phyloP scores from a whole-genome alignment of 2,113 vertebrate genomes.

The Chamaea fasciata region DNA sequence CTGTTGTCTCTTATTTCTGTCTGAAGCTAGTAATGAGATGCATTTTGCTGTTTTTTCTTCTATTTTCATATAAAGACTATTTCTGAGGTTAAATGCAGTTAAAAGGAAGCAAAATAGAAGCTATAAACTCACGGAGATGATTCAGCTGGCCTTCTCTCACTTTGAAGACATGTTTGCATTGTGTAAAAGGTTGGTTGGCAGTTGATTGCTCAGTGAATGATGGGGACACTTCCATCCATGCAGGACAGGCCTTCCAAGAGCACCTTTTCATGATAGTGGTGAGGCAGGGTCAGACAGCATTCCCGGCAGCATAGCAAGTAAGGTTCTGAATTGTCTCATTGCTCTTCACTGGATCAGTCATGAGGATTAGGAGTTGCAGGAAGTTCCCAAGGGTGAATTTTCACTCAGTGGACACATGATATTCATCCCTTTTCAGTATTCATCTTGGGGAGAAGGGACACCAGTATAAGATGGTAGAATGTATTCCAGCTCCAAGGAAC shows the following conservation, averaged over 20 bases:
- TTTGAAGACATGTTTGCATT: background rate
- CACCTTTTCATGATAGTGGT: background rate
- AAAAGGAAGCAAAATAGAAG: background rate
- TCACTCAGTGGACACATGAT: background rate
- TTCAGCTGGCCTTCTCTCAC: background rate
- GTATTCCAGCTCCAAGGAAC: background rate
- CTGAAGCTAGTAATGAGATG: background rate
- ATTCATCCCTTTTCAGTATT: background rate
- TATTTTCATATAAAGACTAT: background rate
- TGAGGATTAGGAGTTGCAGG: background rate
- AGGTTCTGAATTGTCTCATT: background rate
- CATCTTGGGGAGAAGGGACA: background rate
- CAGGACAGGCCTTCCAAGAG: background rate
- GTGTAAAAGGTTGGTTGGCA: background rate
- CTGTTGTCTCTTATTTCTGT: background rate
- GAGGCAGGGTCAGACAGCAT: background rate
- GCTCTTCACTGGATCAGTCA: background rate
- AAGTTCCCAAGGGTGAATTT: background rate
- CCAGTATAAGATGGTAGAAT: background rate
- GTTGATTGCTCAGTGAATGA: background rate
- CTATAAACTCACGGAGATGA: background rate
- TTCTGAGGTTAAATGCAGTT: background rate
- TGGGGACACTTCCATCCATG: background rate
- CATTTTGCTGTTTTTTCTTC: background rate
- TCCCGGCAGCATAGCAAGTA: background rate